These are phyloP conservation scores for Porites divaricata DNA, from an alignment of 92 coral and sea anemone species.

Conservation along the genomic window DNA sequence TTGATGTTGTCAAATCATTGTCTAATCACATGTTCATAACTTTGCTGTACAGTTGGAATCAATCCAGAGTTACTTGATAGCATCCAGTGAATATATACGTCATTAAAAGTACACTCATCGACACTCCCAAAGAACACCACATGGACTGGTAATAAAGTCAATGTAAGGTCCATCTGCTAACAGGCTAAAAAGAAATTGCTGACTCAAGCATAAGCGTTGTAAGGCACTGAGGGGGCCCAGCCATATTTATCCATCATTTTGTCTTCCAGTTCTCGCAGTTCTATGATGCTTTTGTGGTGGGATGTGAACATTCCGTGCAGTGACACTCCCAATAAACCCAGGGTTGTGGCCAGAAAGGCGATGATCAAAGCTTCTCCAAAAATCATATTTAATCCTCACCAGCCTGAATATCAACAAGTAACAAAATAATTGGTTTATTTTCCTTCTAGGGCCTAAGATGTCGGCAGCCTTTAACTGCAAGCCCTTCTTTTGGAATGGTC, in stretches of 20 bases:
- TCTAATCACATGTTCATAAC: neutral
- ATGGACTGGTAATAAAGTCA: too few species aligned
- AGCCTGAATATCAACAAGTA: neutral
- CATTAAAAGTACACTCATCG: too few species aligned
- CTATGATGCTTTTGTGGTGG: neutral
- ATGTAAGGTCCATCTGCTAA: too few species aligned
- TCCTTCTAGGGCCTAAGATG: neutral
- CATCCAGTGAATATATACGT: too few species aligned
- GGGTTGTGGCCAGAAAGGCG: constrained; percentile 23
- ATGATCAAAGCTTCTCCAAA: constrained; percentile 33
- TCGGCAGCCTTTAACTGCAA: too few species aligned
- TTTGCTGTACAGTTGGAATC: too few species aligned
- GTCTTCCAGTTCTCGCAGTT: constrained; percentile 33
- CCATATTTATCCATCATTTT: constrained; percentile 49
- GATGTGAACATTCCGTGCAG: constrained; percentile 20
- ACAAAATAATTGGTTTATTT: neutral
- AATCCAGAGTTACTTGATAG: too few species aligned
- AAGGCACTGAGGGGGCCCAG: constrained; percentile 39
- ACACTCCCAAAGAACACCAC: too few species aligned
- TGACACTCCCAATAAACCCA: constrained; percentile 25
- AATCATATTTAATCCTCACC: constrained; percentile 2
- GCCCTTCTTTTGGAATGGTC: too few species aligned
- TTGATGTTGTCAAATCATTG: neutral
- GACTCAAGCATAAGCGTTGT: constrained; percentile 5
- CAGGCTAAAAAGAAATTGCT: too few species aligned